Conservation (phyloP, 2,113 vertebrate species). For the Apus apus region DNA sequence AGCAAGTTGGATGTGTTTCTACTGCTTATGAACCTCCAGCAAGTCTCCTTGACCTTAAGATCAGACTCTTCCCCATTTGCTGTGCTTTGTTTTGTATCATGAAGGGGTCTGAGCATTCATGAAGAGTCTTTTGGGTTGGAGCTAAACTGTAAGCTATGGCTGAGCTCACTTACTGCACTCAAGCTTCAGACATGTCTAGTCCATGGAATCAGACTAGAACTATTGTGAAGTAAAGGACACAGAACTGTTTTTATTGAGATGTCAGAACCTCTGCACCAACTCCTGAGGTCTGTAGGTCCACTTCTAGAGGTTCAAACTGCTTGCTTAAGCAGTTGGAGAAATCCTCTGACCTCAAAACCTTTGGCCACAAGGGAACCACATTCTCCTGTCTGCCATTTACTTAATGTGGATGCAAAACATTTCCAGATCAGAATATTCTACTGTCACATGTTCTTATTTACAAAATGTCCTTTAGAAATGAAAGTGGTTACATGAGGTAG, state of each 20-base stretch:
- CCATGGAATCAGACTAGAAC: neutral
- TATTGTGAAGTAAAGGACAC: neutral
- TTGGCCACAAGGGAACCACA: fast-evolving
- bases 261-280: neutral
- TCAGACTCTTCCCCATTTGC: fast-evolving
- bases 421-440: neutral
- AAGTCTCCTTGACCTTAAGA: neutral
- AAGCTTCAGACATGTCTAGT: neutral
- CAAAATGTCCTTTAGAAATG: neutral
- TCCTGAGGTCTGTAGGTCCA: neutral
- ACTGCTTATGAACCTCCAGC: neutral
- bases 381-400: neutral
- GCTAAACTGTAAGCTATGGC: neutral
- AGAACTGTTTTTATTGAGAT: neutral
- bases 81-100: neutral
- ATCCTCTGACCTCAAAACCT: neutral
- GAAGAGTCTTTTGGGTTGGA: neutral
- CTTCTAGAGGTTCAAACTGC: neutral
- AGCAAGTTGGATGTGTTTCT: neutral
- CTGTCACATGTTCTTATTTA: neutral
- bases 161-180: neutral
- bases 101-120: neutral
- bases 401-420: neutral
- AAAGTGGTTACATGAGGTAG: neutral
- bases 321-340: neutral